Percentiles rank a stretch among this genome's conserved stretches.
These are phyloP conservation scores for Gallinago solitaria DNA, from an alignment of 2,797 vertebrate species.

Conservation along the genomic window DNA sequence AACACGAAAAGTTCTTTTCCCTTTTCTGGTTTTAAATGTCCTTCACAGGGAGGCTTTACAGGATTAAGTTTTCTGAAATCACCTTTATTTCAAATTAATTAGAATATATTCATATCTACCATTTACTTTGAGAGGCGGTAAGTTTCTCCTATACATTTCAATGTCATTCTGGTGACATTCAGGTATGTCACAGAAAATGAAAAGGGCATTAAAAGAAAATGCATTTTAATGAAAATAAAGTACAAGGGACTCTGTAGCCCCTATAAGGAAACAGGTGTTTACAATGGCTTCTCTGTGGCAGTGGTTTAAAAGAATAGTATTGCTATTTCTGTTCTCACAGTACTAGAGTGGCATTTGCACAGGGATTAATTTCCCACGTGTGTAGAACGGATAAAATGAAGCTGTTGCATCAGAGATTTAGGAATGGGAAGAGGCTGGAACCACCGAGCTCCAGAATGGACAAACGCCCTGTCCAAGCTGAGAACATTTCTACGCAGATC, in stretches of 20 bases:
- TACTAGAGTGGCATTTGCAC: neutral
- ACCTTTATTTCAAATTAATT: neutral
- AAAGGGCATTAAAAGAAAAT: neutral
- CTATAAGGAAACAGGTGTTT: neutral
- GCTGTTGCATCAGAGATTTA: neutral
- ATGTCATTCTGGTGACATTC: neutral
- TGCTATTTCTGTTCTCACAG: slow-evolving; percentile 34
- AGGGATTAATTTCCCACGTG: neutral
- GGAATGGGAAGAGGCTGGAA: neutral
- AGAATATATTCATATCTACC: neutral
- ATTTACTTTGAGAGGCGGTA: neutral
- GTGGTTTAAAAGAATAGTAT: neutral
- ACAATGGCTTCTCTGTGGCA: neutral
- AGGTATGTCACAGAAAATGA: neutral
- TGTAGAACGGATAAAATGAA: neutral
- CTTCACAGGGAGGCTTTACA: neutral
- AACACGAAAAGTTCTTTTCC: neutral
- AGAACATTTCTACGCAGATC: neutral
- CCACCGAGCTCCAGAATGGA: neutral
- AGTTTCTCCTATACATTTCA: neutral
- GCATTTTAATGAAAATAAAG: neutral
- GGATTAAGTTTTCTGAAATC: neutral
- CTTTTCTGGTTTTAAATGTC: neutral
- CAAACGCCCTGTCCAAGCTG: neutral
- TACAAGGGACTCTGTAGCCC: neutral